Evolutionary conservation across 37 sponge, comb jelly and placozoan species (phyloP).

Genomic region (Spongia lamella): DNA sequence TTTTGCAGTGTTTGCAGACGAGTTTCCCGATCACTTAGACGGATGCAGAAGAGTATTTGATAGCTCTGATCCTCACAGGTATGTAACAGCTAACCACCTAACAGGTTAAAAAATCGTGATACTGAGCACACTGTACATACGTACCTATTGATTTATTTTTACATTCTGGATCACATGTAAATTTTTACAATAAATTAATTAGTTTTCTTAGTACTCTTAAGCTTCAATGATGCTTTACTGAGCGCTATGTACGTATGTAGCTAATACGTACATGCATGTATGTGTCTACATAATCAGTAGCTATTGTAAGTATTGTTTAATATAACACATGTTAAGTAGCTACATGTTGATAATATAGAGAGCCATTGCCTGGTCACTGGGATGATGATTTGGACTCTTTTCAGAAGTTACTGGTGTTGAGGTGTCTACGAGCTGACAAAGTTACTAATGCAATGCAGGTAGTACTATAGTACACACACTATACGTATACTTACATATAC

Average conservation of each 20-base stretch:
- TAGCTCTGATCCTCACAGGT: constrained; percentile 91
- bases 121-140: no score
- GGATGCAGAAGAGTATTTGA: constrained; percentile 92
- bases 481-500: not conserved
- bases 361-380: constrained; percentile 90
- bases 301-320: not conserved
- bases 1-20: constrained; percentile 63
- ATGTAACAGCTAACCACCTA: no score
- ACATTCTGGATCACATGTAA: no score
- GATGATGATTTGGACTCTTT: constrained; percentile 76
- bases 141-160: no score
- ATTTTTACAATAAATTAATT: no score
- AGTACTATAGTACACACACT: not conserved
- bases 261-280: not conserved
- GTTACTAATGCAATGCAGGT: constrained; percentile 96
- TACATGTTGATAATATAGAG: constrained; percentile 33
- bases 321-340: not conserved
- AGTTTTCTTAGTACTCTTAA: no score
- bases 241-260: no score
- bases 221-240: no score
- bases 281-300: constrained; percentile 1
- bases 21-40: constrained; percentile 66
- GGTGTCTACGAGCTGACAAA: constrained; percentile 88
- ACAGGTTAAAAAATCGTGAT: no score
- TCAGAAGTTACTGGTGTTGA: constrained; percentile 89